Conservation (phyloP, 2,888 invertebrate genomes). For the Orthosia cruda region DNA sequence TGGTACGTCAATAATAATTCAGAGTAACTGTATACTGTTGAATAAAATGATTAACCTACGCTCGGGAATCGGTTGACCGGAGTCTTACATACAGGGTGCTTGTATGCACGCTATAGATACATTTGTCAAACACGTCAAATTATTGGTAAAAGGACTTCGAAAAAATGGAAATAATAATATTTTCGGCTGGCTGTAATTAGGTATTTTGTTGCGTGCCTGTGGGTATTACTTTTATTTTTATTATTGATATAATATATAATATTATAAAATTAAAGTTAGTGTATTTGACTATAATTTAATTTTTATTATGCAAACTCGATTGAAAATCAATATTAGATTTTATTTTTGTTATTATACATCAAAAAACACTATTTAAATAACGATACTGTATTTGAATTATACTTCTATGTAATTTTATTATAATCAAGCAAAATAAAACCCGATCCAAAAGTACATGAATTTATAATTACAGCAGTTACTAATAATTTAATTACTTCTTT, state of each 20-base stretch:
- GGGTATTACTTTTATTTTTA: slow-evolving; percentile 8
- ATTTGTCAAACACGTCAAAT: slow-evolving; percentile 63
- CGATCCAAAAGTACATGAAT: background rate
- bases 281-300: background rate
- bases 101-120: slow-evolving; percentile 59
- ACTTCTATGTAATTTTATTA: background rate
- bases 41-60: slow-evolving; percentile 91
- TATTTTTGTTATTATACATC: too few species aligned
- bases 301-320: too few species aligned
- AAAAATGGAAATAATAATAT: slow-evolving; percentile 21
- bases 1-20: slow-evolving; percentile 90
- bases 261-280: too few species aligned
- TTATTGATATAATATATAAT: background rate
- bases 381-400: background rate
- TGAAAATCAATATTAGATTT: too few species aligned
- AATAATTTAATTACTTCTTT: background rate
- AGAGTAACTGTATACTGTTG: slow-evolving; percentile 88
- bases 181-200: slow-evolving; percentile 25
- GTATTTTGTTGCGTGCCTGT: slow-evolving; percentile 35
- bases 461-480: too few species aligned
- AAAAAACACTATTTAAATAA: too few species aligned
- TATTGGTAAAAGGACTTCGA: slow-evolving; percentile 11
- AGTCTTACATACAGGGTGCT: slow-evolving; percentile 71
- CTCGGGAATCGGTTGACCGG: slow-evolving; percentile 72
- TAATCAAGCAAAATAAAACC: background rate